Conservation (phyloP, 64 coral and sea anemone species). For the Actinia tenebrosa region DNA sequence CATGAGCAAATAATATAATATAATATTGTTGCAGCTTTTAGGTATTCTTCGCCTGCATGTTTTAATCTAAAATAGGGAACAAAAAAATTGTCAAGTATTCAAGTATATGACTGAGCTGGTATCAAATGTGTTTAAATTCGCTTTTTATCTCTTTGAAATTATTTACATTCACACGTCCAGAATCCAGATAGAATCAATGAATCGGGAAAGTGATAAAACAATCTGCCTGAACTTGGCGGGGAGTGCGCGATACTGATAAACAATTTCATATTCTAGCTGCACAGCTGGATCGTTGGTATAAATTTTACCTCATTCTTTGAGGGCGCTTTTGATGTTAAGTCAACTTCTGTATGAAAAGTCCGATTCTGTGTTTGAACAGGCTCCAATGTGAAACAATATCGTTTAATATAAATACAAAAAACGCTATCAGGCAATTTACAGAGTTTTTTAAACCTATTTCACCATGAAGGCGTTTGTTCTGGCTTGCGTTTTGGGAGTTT, state of each 20-base stretch:
- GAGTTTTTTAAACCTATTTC: neutral
- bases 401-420: neutral
- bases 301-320: neutral
- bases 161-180: neutral
- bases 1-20: neutral
- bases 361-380: neutral
- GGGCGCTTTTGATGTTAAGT: neutral
- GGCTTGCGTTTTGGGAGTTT: constrained; percentile 17
- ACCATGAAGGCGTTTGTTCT: constrained; percentile 24
- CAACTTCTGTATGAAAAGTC: neutral
- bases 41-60: neutral
- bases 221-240: neutral
- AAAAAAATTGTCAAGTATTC: neutral
- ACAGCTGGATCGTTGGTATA: neutral
- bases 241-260: neutral
- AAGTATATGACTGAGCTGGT: neutral
- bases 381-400: neutral
- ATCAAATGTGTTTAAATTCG: neutral
- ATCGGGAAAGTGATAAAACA: neutral
- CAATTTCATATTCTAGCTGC: neutral
- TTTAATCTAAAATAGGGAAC: neutral
- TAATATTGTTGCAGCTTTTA: neutral
- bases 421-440: neutral
- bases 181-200: neutral
- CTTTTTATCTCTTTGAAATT: neutral